Conservation (phyloP, 2,113 vertebrate genomes). For the Cinclus cinclus region DNA sequence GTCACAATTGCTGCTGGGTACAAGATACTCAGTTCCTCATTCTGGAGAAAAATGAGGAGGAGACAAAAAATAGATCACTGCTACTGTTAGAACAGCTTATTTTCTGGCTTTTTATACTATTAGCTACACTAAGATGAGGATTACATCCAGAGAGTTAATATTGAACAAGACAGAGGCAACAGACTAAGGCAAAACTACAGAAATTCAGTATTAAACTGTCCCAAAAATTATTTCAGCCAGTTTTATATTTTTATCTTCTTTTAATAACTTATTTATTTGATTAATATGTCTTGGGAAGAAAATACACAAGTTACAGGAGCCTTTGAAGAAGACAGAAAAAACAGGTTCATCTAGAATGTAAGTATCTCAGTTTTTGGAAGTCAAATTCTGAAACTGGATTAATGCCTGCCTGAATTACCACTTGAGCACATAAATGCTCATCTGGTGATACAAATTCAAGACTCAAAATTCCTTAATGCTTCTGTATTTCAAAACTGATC, state of each 20-base stretch:
- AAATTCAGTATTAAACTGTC: neutral
- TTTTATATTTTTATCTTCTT: neutral
- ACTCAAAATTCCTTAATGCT: neutral
- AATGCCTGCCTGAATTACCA: neutral
- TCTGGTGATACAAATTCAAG: neutral
- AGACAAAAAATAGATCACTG: neutral
- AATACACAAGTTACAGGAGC: neutral
- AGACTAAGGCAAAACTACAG: neutral
- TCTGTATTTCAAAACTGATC: neutral
- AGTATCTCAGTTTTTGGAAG: neutral
- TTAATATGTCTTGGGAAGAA: neutral
- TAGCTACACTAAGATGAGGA: neutral
- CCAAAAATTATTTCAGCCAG: neutral
- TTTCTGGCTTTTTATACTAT: neutral
- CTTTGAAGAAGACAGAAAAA: neutral
- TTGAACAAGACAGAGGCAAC: neutral
- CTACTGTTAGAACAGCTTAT: neutral
- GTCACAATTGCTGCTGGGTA: constrained; percentile 94
- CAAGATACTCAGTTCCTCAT: constrained; percentile 95
- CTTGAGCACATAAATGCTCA: neutral
- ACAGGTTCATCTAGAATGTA: neutral
- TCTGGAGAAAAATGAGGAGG: constrained; percentile 69
- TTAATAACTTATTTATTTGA: neutral
- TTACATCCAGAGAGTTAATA: neutral
- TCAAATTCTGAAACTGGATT: neutral